Conservation (phyloP, 2,797 vertebrate genomes). For the Channallabes apus region DNA sequence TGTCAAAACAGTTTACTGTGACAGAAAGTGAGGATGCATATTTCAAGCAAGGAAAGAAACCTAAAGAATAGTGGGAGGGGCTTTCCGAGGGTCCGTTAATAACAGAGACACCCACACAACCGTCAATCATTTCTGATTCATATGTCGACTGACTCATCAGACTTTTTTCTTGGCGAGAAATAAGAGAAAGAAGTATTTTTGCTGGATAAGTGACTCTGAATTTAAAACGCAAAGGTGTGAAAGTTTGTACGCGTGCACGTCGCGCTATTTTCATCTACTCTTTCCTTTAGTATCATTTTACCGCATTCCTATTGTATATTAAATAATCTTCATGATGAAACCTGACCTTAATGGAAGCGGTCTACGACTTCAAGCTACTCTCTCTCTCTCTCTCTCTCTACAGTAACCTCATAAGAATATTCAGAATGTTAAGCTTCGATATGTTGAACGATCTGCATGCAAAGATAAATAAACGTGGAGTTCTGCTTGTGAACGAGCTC, state of each 20-base stretch:
- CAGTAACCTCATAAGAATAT: not conserved
- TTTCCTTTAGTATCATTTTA: not conserved
- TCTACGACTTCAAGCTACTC: not conserved
- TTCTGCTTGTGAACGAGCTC: not conserved
- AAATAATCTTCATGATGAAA: constrained; percentile 18
- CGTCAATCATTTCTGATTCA: not conserved
- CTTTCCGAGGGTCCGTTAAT: not conserved
- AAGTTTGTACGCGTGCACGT: not conserved
- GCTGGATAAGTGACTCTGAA: not conserved
- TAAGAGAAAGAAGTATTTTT: not conserved
- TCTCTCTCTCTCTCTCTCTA: constrained; percentile 15
- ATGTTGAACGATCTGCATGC: constrained; percentile 20
- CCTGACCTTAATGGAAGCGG: constrained; percentile 15
- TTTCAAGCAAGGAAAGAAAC: not conserved
- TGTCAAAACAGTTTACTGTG: not conserved
- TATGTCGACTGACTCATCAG: not conserved
- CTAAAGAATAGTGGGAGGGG: not conserved
- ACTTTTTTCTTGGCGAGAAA: not conserved
- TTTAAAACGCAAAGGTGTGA: not conserved
- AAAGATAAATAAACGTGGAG: not conserved
- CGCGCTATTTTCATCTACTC: not conserved
- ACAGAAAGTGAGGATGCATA: not conserved
- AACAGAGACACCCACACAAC: not conserved
- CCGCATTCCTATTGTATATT: not conserved
- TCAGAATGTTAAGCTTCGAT: not conserved